Evolutionary conservation across 2,113 vertebrate species (phyloP), one percentile per base, ranked within the genome.

Genomic region (Dunckerocampus dactyliophorus): DNA sequence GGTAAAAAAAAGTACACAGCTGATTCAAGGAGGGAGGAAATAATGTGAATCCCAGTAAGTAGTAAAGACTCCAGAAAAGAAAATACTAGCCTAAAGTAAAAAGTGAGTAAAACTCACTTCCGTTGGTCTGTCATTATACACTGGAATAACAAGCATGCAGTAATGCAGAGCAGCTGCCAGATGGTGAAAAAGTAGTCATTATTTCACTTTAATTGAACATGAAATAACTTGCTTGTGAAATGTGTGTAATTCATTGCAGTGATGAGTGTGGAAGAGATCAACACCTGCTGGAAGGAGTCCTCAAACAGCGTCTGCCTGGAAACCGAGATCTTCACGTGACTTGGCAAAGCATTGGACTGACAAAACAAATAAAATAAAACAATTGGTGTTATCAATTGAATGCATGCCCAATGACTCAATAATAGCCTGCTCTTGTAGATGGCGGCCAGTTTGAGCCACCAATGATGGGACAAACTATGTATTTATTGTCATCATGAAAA

Each of bases 261-360:
- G 17, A 9, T 12, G 34, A 37, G 19, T 17, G 37, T 42, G 39
- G 13, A 14, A 43, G 39, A 6, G 55, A 43, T 39, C 37, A 45
- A 22, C 3, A 98, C 96, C 95, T 99, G 95, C 72, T 98, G 95
- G 71, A 98, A 99, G 1, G 97, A 99, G 67, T 99, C 97, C 74
- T 99, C 97, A 8, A 99, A 99, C 73, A 98, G 91, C 0, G 95
- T 99, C 89, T 98, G 96, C 52, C 95, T 92, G 31, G 97, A 98
- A 65, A 99, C 95, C 0, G 94, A 97, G 90, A 98, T 98, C 89
- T 99, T 99, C 84, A 98, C 96, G 0, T 99, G 97, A 81, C 97
- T 99, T 62, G 96, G 96, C 64, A 99, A 85, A 0, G 95, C 94
- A 0, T 98, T 98, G 0, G 95, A 99, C 95, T 97, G 24, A 65